Base-by-base conservation (phyloP, 2,888 invertebrate species). In the Branchellion lobata region DNA sequence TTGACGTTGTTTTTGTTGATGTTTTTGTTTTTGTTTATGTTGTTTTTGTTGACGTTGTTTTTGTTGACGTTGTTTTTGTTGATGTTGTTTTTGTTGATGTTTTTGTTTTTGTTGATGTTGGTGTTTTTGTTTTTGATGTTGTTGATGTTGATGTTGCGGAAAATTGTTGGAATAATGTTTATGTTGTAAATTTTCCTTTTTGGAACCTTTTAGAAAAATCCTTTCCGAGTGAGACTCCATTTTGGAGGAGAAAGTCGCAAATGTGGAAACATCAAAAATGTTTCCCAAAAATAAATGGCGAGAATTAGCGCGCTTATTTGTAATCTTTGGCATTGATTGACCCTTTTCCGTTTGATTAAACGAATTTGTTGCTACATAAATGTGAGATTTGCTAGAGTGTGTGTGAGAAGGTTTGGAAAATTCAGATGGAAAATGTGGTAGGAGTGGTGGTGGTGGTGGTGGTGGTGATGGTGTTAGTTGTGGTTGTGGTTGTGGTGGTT, bases 271-370 rank as follows among this genome's bases (percentile, higher is more conserved):
- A 24, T 14, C 5, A 3, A 57, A 24, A 57, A n/a, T 5, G 14
- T 14, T 5, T 57, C 61, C 21, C 3, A n/a, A n/a, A n/a, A 57
- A 57, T n/a, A 57, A 57, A 57, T 57, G 61, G 3, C n/a, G 14
- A n/a, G n/a, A 8, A 24, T 24, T 57, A 24, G 5, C 61, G 3
- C 5, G 3, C n/a, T 57, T 18, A 57, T 57, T 57, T 57, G 61
- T 57, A 57, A 57, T 57, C 61, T 57, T 57, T 57, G 61, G 61
- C 61, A 57, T 57, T 57, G 61, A 57, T 57, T 57, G 61, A 57
- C 61, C 61, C 24, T 57, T 57, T 57, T 57, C 61, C 61, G 61
- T 24, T 57, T 57, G 61, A 57, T 57, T 57, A 57, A 57, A 57
- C 61, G n/a, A 57, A n/a, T 57, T 57, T 57, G 8, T n/a, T n/a